Evolutionary conservation across 2,113 vertebrate species (phyloP).

Genomic region (Xiphophorus maculatus): DNA sequence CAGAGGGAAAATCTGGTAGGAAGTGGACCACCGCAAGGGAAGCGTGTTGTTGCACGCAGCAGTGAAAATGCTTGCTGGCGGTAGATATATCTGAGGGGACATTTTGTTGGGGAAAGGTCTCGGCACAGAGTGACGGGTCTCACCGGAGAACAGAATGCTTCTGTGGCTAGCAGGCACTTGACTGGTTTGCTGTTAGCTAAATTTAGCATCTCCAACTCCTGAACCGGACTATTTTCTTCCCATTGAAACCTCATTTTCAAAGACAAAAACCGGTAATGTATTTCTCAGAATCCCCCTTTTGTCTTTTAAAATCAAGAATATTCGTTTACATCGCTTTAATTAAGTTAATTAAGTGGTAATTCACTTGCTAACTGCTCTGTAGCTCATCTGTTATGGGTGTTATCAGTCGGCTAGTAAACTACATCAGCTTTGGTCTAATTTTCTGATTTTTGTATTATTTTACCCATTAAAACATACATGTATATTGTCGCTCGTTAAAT

Average conservation of each 20-base stretch:
- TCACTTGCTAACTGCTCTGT: neutral
- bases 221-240: slow-evolving; percentile 4
- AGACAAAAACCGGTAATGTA: slow-evolving; percentile 42
- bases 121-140: neutral
- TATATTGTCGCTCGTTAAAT: neutral
- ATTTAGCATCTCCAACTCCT: slow-evolving; percentile 40
- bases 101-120: slow-evolving; percentile 10
- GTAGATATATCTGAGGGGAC: slow-evolving; percentile 6
- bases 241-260: neutral
- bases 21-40: neutral
- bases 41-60: neutral
- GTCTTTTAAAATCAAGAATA: too few relatives aligned
- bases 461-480: neutral
- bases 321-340: neutral
- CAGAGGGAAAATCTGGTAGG: neutral
- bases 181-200: slow-evolving; percentile 51
- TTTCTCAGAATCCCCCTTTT: too few relatives aligned
- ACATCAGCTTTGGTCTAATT: neutral
- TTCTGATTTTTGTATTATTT: neutral
- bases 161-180: slow-evolving; percentile 20
- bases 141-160: slow-evolving; percentile 7
- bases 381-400: slow-evolving; percentile 3
- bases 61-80: slow-evolving; percentile 6
- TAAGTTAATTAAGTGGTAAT: neutral
- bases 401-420: neutral